Conservation (phyloP, 2,113 vertebrate species). For the Indicator indicator region DNA sequence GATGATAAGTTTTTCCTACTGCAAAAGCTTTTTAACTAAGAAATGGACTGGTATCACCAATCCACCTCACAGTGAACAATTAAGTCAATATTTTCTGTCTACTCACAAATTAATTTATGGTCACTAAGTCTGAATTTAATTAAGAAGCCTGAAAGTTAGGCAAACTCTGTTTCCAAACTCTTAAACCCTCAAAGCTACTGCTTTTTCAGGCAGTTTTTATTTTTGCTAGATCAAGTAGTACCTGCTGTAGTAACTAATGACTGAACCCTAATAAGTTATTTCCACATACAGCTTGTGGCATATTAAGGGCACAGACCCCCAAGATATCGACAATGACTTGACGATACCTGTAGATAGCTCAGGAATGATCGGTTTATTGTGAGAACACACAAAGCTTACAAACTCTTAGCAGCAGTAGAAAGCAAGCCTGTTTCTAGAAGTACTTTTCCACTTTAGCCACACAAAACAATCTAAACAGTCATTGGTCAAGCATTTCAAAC, state of each 20-base stretch:
- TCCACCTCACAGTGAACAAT: background rate
- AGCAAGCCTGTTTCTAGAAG: no score
- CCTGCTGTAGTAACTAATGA: background rate
- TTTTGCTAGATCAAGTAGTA: background rate
- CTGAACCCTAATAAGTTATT: background rate
- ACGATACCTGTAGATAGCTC: no score
- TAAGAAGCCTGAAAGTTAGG: background rate
- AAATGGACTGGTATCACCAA: background rate
- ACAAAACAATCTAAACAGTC: no score
- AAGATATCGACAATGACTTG: no score
- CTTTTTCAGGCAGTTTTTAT: background rate
- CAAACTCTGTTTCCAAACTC: background rate
- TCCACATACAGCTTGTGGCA: no score
- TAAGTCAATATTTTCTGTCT: background rate
- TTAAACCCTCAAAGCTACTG: background rate
- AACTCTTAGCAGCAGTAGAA: no score
- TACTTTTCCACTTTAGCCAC: no score
- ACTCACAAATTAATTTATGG: background rate
- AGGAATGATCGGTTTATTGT: no score
- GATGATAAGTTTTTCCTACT: background rate
- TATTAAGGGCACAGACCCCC: no score
- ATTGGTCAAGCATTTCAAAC: no score
- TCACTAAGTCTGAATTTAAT: background rate
- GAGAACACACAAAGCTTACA: no score
- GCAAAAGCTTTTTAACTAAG: background rate